Conservation (phyloP, 2,797 vertebrate genomes). For the Nannoperca obscura region DNA sequence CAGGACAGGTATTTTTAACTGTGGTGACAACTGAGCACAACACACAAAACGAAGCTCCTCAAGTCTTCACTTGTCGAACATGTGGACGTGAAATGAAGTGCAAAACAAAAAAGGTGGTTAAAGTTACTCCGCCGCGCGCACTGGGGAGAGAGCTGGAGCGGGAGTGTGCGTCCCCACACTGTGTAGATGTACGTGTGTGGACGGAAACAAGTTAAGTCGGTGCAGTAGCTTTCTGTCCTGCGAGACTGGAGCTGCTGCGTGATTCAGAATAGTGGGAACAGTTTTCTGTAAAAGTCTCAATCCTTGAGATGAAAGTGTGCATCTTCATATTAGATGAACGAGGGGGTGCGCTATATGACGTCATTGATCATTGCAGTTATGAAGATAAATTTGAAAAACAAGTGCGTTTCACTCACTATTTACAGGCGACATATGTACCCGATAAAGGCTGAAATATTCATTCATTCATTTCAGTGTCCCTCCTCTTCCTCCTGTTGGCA, state of each 20-base stretch:
- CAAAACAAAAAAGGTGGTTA: conserved; percentile 24
- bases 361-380: not conserved
- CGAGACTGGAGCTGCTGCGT: not conserved
- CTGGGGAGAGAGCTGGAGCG: conserved; percentile 29
- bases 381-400: not conserved
- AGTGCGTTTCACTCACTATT: not conserved
- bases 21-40: conserved; percentile 2
- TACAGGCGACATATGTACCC: not conserved
- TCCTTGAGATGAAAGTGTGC: not conserved
- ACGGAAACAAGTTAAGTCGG: conserved; percentile 27
- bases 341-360: not conserved
- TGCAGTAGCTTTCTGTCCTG: not conserved
- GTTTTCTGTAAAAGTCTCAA: not conserved
- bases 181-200: not conserved
- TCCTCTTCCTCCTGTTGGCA: not conserved
- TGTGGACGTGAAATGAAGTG: conserved; percentile 23
- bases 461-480: not conserved
- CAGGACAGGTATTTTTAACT: not conserved
- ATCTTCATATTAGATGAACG: no score
- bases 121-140: conserved; percentile 24
- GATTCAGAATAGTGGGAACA: not conserved
- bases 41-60: not conserved
- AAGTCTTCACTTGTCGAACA: conserved; percentile 55
- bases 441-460: not conserved
- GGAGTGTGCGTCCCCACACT: conserved; percentile 28